Base-by-base conservation (phyloP, 1,140 invertebrate species). In the Macrocentrus cingulum region DNA sequence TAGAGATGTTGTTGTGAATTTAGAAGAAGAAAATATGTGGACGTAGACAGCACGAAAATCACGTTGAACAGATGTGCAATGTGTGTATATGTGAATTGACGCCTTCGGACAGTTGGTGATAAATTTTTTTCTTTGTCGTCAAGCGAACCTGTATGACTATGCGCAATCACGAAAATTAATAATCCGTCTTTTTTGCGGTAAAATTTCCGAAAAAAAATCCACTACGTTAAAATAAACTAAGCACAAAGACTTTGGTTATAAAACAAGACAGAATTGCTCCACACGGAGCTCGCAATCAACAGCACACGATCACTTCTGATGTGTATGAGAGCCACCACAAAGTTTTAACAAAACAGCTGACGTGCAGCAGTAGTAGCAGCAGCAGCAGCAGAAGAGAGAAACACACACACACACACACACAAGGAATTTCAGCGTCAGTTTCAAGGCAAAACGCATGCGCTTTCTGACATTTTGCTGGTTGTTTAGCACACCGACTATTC, bases 161-260 rank as follows among this genome's bases (percentile, higher is more conserved):
- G 56, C 56, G 56, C 60, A 64, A 63, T 51, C 53, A 20, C 62
- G 60, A 37, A 52, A 46, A 59, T 45, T 36, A 20, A 49, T 32
- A 49, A 13, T 22, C 15, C 46, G 32, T 34, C 23, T 22, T 37
- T 48, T 34, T 34, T 32, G 20, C 56, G 39, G 9, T 37, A 53
- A 51, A 45, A 52, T 59, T 63, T 41, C 37, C 22, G 57, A 49
- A 65, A 50, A 61, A 66, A 69, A 61, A 29, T 48, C 25, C 25
- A 25, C 11, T 54, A 54, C 29, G 44, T 49, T 62, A 51, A 64
- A 68, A 67, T 61, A 67, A 66, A 64, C 60, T n/a, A n/a, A n/a
- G 62, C 63, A 58, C 46, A 59, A n/a, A 29, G 18, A 11, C 23
- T 22, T 29, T 4, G 25, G 25, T 29, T 29, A 29, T 29, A 29